These are phyloP conservation scores for Nemotelus pantherinus DNA, from an alignment of 2,888 invertebrate species.

Conservation along the genomic window DNA sequence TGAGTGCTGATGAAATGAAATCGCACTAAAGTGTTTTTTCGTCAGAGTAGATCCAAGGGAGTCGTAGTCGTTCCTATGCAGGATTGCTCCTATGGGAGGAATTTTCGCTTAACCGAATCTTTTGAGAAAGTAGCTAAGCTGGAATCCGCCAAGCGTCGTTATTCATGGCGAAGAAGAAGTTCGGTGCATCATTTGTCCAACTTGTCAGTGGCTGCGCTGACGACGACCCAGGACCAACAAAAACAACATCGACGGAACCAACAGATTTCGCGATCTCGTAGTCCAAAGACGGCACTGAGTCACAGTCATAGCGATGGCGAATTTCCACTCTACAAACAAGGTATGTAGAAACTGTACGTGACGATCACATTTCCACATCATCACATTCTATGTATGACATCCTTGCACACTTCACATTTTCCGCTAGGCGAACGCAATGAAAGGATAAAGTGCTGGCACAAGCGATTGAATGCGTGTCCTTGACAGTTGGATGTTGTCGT, in stretches of 20 bases:
- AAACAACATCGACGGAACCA: constrained; percentile 38
- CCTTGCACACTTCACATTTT: neutral
- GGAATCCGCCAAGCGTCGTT: constrained; percentile 22
- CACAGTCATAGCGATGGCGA: constrained; percentile 88
- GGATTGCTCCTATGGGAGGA: too few relatives aligned
- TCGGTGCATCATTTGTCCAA: constrained; percentile 21
- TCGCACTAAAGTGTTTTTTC: too few relatives aligned
- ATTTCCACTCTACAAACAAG: constrained; percentile 83
- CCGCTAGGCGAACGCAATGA: neutral
- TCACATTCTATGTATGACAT: neutral
- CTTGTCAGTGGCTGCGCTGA: constrained; percentile 56
- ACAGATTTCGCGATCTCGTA: constrained; percentile 68
- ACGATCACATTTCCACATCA: too few relatives aligned
- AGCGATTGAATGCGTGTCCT: constrained; percentile 18
- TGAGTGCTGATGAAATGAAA: too few relatives aligned
- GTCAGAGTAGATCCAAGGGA: too few relatives aligned
- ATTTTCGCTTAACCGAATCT: too few relatives aligned
- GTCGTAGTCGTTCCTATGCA: too few relatives aligned
- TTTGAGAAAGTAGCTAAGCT: neutral
- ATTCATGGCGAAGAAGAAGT: constrained; percentile 29
- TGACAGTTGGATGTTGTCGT: constrained; percentile 3
- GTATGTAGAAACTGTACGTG: constrained; percentile 64
- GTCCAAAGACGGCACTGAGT: constrained; percentile 74
- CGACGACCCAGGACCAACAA: constrained; percentile 41
- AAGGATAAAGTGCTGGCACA: neutral